Base-by-base conservation (phyloP, 2,888 invertebrate genomes). In the Protophormia terraenovae region DNA sequence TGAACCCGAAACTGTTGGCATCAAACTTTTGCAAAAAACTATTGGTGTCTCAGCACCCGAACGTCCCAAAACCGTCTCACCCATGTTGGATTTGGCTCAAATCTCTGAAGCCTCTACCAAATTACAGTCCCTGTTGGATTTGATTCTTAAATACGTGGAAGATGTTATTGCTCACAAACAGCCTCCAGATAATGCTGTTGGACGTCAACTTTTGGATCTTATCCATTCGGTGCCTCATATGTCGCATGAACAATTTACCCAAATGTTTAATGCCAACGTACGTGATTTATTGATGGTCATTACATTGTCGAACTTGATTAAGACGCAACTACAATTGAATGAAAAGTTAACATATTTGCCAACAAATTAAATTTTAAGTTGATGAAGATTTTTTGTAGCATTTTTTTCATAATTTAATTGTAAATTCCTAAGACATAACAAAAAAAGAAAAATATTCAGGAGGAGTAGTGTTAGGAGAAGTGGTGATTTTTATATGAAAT, bases 211-310 rank as follows among this genome's bases (percentile, higher is more conserved):
- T 86, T 94, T 99, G 89, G 97, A 98, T 93, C 95, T 99, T 92
- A 97, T 98, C 50, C 96, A 97, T 93, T 96, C 97, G 16, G 97
- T 98, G 86, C 98, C 98, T 60, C 96, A 97, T 91, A 97, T 99
- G 95, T 95, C 95, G 27, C 94, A 95, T 75, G 97, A 98, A 90
- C 96, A 98, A 91, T 98, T 99, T 93, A 97, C 98, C 47, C 96
- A 97, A 89, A 97, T 99, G 96, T 96, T 99, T 92, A 98, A 98
- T 91, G 96, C 98, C 88, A 97, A 98, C 90, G 97, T 99, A 92
- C 98, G 99, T 93, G 99, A 99, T 94, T 94, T 99, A 89, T 94
- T 99, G 89, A 99, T 99, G 99, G 98, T 98, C 53, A 96, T 98
- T 89, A 98, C 99, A 58, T 94, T 99, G 83, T 97, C 99, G 14